These are phyloP conservation scores for Myripristis jacobus DNA, from an alignment of 2,797 vertebrate species.

Conservation along the genomic window DNA sequence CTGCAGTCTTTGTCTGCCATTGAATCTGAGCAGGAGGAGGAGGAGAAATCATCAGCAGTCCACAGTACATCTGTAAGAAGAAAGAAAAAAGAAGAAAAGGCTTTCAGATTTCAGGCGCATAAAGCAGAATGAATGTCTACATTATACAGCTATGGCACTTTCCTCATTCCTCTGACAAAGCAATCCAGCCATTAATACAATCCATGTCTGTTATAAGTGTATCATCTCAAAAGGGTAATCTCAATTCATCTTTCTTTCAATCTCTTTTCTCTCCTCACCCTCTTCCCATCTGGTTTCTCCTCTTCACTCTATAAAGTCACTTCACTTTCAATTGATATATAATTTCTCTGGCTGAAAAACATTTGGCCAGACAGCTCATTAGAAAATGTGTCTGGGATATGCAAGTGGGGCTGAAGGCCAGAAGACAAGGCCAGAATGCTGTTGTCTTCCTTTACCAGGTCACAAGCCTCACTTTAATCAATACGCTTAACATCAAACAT, in stretches of 20 bases:
- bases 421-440: slow-evolving; percentile 47
- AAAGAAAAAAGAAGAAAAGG: slow-evolving; percentile 67
- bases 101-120: slow-evolving; percentile 66
- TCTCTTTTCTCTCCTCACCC: slow-evolving; percentile 56
- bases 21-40: slow-evolving; percentile 73
- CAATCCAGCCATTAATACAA: slow-evolving; percentile 71
- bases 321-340: slow-evolving; percentile 65
- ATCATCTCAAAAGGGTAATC: slow-evolving; percentile 73
- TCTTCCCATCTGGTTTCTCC: slow-evolving; percentile 56
- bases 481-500: slow-evolving; percentile 51
- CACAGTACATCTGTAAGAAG: slow-evolving; percentile 80
- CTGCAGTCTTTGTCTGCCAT: slow-evolving; percentile 69
- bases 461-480: slow-evolving; percentile 63
- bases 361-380: slow-evolving; percentile 69
- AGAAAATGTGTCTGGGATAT: slow-evolving; percentile 64
- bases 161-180: slow-evolving; percentile 63
- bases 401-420: slow-evolving; percentile 60
- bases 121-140: slow-evolving; percentile 65
- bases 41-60: slow-evolving; percentile 67
- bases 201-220: slow-evolving; percentile 65
- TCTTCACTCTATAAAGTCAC: slow-evolving; percentile 68
- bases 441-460: slow-evolving; percentile 52
- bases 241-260: slow-evolving; percentile 65
- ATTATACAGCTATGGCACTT: slow-evolving; percentile 63
- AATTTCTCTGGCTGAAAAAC: slow-evolving; percentile 69